Evolutionary conservation across 2,888 invertebrate species (phyloP), one percentile per base, ranked within the genome.

Genomic region (Caenorhabditis virilis): DNA sequence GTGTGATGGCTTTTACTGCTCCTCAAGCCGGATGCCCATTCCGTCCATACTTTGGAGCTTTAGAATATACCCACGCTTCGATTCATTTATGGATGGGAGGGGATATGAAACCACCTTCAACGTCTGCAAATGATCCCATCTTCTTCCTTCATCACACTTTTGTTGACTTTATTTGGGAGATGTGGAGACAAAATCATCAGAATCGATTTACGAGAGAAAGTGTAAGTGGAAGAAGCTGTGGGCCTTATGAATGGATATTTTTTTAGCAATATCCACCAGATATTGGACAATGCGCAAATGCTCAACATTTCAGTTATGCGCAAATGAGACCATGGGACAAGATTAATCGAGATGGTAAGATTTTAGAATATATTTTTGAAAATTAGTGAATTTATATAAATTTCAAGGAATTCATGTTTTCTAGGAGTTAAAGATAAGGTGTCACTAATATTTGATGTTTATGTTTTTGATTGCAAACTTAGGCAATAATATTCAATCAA

Each of bases 1-100:
- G 79, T 62, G 76, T 78, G 11, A 49, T 82, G 70, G 80, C 82
- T 6, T 82, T 78, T 63, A 82, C 82, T 4, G 79, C 78, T 0
- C 79, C 79, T 1, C 77, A 78, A 49, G 59, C 38, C 57, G 78
- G 78, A 7, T 81, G 81, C 55, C 82, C 81, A 7, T 82, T 74
- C 62, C 74, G 71, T 1, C 74, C 80, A 6, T 79, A 80, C 65
- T 82, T 78, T 46, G 80, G 77, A 16, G 82, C 82, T 6, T 59
- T 82, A 20, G 82, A 82, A 56, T 82, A 82, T 67, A 72, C 77
- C 1, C 82, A 82, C 51, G 76, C 82, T 1, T 72, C 72, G 0
- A 78, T 82, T 22, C 81, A 81, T 52, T 62, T 81, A 22, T 81
- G 76, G 70, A 74, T 80, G 35, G 82, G 82, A 20, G 82, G 82